Base-by-base conservation (phyloP, 1,140 invertebrate genomes). In the Ylistrum balloti region DNA sequence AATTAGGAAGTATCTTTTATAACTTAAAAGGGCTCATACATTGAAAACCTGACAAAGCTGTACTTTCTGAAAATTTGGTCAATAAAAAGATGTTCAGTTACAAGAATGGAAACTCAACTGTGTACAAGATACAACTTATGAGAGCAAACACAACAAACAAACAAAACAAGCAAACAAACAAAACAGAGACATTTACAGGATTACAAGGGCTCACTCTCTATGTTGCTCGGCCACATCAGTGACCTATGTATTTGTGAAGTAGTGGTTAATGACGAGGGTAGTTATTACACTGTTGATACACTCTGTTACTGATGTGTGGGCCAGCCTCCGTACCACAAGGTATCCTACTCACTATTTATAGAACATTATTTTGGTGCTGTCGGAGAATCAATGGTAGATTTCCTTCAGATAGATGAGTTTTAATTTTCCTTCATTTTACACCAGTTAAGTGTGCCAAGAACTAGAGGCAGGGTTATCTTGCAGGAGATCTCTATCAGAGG, bases 341-440 rank as follows among this genome's bases (percentile, higher is more conserved):
- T 74, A 74, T 28, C 56, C 1, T 74, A 74, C 9, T 9, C 41
- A 74, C 56, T 74, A 74, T 74, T 74, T 74, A 74, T 74, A 74
- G 56, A 74, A 74, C 56, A 28, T 74, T 74, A 74, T 74, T 74
- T 28, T 74, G 56, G 56, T 74, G 56, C 56, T 74, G 56, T n/a
- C 22, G 56, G n/a, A 20, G 56, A 74, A 74, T 74, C 56, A 74
- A 74, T 74, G 56, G 56, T 74, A 74, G 56, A 74, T 9, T 17
- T 74, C 17, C 56, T 17, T n/a, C 22, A 9, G 56, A 74, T 74
- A 74, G 22, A 74, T n/a, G 22, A n/a, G 56, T 74, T 74, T 74
- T 74, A 74, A 74, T 74, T 74, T 74, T 74, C 56, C 56, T 48
- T 74, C 56, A 74, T 74, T 74, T 74, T 74, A 74, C 56, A 74